Evolutionary conservation across 2,113 vertebrate genomes (phyloP), one percentile per base, ranked within the genome.

Genomic region (Ceratotherium simum): DNA sequence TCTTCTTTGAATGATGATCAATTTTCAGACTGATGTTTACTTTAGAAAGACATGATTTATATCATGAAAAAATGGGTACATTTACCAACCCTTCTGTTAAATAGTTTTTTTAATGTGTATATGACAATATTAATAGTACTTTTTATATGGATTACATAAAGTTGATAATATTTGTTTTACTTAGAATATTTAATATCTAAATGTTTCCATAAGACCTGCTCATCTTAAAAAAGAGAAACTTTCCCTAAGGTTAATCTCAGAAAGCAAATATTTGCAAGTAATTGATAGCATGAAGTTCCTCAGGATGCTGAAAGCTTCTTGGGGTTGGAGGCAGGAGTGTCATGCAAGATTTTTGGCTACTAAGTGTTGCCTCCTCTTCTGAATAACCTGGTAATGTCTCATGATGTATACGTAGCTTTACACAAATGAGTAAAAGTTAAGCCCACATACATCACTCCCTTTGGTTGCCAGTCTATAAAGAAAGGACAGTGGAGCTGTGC

Each of bases 21-120:
- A 2, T 92, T 97, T 96, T 97, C 69, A 95, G 72, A 92, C 16
- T 42, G 5, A 69, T 90, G 8, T 7, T 89, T 92, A 56, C 75
- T 85, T 91, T 79, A 46, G 23, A 81, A 80, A 76, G 9, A 58
- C 2, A 60, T 70, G 31, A 67, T 78, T 92, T 90, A 54, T 78
- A 75, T 80, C 10, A 62, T 81, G 27, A 95, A 72, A 87, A 31
- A 92, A 39, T 73, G n/a, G 62, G 60, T 14, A 95, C 20, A 29
- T 93, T 97, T 96, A 84, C 23, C 58, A n/a, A 64, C 4, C 0
- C 5, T 29, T 92, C 25, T 73, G 54, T 31, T 33, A 72, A 76
- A 58, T 94, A 6, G 2, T 6, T 84, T 39, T 89, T 69, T 25
- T 23, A 21, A 54, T 95, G 36, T 78, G 11, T 93, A 12, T 42